Conservation (phyloP, 2,797 vertebrate genomes). For the Melanotaenia parkinsoni region DNA sequence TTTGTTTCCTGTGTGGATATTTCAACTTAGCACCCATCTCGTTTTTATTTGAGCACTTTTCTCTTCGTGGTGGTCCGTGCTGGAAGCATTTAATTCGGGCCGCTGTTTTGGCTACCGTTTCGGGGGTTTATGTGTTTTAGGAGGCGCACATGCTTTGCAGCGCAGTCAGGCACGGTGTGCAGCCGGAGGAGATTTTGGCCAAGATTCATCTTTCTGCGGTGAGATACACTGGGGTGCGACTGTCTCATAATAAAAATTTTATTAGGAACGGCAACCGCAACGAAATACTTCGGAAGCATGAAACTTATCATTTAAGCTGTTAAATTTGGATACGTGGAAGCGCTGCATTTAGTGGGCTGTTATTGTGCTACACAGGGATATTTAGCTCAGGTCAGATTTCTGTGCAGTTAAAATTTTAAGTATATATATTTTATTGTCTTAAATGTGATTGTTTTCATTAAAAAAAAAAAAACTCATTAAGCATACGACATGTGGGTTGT, state of each 20-base stretch:
- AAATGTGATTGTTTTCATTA: not conserved
- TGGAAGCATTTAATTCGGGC: conserved; percentile 27
- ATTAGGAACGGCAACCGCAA: conserved; percentile 40
- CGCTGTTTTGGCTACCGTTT: conserved; percentile 59
- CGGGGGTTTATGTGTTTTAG: conserved; percentile 25
- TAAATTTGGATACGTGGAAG: not conserved
- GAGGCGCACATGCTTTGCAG: conserved; percentile 14
- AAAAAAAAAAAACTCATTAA: not conserved
- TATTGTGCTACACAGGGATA: not conserved
- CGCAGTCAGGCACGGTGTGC: conserved; percentile 38
- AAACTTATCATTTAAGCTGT: conserved; percentile 4
- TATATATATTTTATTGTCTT: not conserved
- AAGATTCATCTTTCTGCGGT: conserved; percentile 48
- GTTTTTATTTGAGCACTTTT: conserved; percentile 1
- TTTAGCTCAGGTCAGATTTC: not conserved
- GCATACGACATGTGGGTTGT: not conserved
- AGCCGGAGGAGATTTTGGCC: conserved; percentile 56
- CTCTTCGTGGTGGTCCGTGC: conserved; percentile 40
- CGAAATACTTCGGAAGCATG: conserved; percentile 15
- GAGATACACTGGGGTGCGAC: conserved; percentile 33
- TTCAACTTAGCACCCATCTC: conserved; percentile 1
- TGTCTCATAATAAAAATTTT: conserved; percentile 50
- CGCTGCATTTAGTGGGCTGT: not conserved
- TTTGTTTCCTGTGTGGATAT: not conserved
- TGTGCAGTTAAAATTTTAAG: not conserved